Conservation (phyloP, 2,888 invertebrate genomes). For the Asteroscopus sphinx region DNA sequence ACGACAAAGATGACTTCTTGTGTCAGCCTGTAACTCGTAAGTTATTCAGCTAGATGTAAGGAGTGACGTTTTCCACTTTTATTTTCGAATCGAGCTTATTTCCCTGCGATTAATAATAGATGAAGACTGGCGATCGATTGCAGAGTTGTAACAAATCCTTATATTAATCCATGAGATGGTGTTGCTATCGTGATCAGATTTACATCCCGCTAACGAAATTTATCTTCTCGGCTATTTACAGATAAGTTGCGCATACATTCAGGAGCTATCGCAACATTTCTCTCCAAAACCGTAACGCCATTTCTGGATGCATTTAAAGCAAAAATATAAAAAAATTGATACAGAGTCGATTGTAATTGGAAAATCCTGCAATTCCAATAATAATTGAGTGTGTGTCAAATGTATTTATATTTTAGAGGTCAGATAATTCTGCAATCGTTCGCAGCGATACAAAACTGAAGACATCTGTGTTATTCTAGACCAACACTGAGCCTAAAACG, state of each 20-base stretch:
- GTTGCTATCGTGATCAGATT: constrained; percentile 24
- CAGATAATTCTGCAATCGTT: constrained; percentile 34
- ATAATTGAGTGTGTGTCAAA: constrained; percentile 56
- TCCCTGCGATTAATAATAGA: constrained; percentile 56
- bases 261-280: constrained; percentile 44
- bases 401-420: constrained; percentile 9
- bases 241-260: constrained; percentile 48
- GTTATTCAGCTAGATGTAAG: constrained; percentile 63
- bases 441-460: constrained; percentile 53
- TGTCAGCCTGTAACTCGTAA: constrained; percentile 60
- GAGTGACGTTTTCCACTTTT: constrained; percentile 62
- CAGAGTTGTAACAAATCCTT: constrained; percentile 3
- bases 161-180: constrained; percentile 19
- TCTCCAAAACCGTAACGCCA: constrained; percentile 17
- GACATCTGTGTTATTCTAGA: constrained; percentile 81
- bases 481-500: constrained; percentile 84
- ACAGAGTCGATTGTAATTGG: constrained; percentile 55
- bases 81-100: constrained; percentile 70
- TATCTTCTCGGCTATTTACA: constrained; percentile 41
- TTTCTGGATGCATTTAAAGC: constrained; percentile 3
- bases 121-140: constrained; percentile 42
- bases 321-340: constrained; percentile 25
- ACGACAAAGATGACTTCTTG: constrained; percentile 76
- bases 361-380: constrained; percentile 71
- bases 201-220: constrained; percentile 51